A percentile compares a stretch with the other conserved stretches of the same genome.
phyloP scores from a whole-genome alignment of 2,113 vertebrate species.

The Trematomus loennbergii region DNA sequence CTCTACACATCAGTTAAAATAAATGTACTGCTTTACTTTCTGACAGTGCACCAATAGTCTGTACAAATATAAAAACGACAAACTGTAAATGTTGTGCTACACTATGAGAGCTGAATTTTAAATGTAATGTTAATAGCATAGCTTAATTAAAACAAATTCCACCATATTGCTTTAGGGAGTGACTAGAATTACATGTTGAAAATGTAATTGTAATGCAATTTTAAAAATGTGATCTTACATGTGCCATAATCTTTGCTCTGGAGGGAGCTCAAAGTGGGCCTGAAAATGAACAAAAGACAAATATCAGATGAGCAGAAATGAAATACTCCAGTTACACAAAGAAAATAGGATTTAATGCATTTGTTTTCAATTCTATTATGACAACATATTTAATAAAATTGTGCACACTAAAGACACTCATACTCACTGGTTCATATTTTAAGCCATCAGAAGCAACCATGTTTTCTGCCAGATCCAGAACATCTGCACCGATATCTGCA shows the following conservation, averaged over 20 bases:
- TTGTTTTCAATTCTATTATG: background rate
- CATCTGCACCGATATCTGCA: constrained; percentile 96
- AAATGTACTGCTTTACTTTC: background rate
- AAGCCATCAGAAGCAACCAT: constrained; percentile 96
- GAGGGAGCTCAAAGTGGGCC: constrained; percentile 94
- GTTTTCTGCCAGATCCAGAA: constrained; percentile 96
- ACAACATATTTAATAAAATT: background rate
- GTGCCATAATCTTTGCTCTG: constrained; percentile 93
- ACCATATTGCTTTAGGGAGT: background rate
- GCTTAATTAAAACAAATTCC: background rate
- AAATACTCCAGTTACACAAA: background rate
- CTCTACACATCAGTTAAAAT: background rate
- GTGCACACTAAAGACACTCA: background rate
- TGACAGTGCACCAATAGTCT: background rate
- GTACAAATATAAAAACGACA: background rate
- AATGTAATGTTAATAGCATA: constrained; percentile 7
- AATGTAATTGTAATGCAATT: background rate
- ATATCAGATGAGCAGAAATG: background rate
- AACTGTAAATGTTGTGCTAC: background rate
- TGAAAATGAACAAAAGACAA: constrained; percentile 62
- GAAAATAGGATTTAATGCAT: background rate
- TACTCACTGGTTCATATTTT: constrained; percentile 94
- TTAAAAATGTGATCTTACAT: constrained; percentile 84
- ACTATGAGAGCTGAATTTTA: background rate
- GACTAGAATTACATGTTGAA: background rate